Evolutionary conservation across 2,113 vertebrate species (phyloP).

Genomic region (Dromas ardeola): DNA sequence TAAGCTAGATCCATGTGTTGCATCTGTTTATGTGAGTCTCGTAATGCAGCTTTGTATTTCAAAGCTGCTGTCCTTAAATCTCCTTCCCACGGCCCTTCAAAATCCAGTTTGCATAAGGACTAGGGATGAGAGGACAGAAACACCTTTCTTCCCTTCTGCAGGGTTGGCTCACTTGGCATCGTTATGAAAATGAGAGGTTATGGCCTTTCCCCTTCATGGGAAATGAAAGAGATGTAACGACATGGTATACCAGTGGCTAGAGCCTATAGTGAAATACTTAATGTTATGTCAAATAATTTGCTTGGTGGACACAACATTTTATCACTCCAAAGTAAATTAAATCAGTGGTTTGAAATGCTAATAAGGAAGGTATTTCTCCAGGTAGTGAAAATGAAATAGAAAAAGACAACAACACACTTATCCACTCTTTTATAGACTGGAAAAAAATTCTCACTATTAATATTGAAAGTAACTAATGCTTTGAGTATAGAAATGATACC

Average conservation of each 20-base stretch:
- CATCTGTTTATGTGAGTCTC: neutral
- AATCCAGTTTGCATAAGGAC: neutral
- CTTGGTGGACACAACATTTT: neutral
- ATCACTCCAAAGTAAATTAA: neutral
- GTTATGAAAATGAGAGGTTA: neutral
- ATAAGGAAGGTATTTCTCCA: neutral
- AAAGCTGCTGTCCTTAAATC: neutral
- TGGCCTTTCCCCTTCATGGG: neutral
- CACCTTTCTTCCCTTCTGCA: neutral
- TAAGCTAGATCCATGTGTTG: neutral
- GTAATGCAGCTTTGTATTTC: neutral
- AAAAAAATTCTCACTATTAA: neutral
- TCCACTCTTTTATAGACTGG: neutral
- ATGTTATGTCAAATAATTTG: neutral
- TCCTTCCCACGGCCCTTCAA: neutral
- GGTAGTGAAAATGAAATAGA: neutral
- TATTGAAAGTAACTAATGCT: neutral
- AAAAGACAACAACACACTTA: neutral
- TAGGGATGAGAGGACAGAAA: neutral
- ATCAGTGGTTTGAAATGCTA: neutral
- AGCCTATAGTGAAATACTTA: neutral
- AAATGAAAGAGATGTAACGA: neutral
- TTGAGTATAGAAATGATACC: neutral
- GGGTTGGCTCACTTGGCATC: neutral
- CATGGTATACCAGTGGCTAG: neutral